These are phyloP conservation scores for Trachops cirrhosus DNA, from an alignment of 2,797 vertebrate species.

Conservation along the genomic window DNA sequence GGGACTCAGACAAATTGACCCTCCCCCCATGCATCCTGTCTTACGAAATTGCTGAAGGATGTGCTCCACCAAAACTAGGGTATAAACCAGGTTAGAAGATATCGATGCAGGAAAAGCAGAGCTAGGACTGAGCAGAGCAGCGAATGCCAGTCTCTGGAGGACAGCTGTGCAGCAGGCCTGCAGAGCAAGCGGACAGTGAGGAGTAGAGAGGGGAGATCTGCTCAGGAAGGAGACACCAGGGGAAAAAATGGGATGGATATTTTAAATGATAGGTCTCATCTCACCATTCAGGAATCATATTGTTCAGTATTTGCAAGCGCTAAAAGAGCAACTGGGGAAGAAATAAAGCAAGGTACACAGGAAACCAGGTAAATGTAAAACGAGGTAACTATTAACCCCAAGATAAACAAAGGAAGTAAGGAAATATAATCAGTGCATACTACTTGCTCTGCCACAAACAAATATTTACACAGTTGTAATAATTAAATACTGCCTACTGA, in stretches of 20 bases:
- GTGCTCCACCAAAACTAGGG: neutral
- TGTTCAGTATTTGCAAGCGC: neutral
- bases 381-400: neutral
- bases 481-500: neutral
- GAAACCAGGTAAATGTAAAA: neutral
- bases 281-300: neutral
- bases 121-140: neutral
- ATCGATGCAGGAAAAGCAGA: neutral
- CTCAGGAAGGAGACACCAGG: neutral
- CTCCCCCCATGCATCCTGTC: neutral
- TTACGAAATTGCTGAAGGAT: neutral
- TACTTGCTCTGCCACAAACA: neutral
- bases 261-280: neutral
- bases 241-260: neutral
- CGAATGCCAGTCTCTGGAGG: neutral
- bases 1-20: neutral
- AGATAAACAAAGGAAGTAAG: neutral
- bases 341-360: neutral
- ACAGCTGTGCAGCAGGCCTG: neutral
- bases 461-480: neutral
- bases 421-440: neutral
- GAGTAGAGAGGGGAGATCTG: neutral
- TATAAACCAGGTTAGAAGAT: neutral
- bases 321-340: neutral
- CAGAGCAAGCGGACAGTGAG: neutral